These are phyloP conservation scores for Choloepus hoffmanni DNA, from an alignment of 2,113 vertebrate genomes.

Conservation along the genomic window DNA sequence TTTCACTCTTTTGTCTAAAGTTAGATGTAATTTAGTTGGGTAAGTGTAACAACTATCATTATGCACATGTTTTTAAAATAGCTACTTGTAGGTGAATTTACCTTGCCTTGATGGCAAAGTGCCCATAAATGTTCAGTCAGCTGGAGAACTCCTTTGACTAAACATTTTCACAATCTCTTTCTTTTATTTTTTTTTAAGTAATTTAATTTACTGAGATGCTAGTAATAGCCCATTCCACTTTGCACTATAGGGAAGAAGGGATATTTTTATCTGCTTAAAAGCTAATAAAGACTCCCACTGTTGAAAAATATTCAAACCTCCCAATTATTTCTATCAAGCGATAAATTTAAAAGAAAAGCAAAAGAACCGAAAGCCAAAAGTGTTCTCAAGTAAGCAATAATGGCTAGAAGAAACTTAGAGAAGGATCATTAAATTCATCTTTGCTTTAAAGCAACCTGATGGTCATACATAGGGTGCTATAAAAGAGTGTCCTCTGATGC, in stretches of 20 bases:
- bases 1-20: conserved; percentile 34
- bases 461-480: not conserved
- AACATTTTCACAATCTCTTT: conserved; percentile 67
- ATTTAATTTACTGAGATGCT: conserved; percentile 75
- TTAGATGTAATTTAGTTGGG: conserved; percentile 63
- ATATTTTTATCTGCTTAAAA: conserved; percentile 80
- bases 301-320: conserved; percentile 73
- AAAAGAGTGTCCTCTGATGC: not conserved
- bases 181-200: conserved; percentile 69
- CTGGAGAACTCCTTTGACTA: conserved; percentile 73
- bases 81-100: conserved; percentile 77
- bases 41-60: conserved; percentile 73
- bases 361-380: conserved; percentile 46
- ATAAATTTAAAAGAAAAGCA: conserved; percentile 67
- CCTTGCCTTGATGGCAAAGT: conserved; percentile 56
- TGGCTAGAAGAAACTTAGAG: conserved; percentile 31
- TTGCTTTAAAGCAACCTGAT: conserved; percentile 53
- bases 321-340: conserved; percentile 66
- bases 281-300: conserved; percentile 63
- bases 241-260: conserved; percentile 57
- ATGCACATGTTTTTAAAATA: conserved; percentile 73
- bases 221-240: conserved; percentile 75
- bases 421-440: conserved; percentile 58
- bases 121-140: conserved; percentile 72
- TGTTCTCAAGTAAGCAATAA: conserved; percentile 40